These are phyloP conservation scores for Helobdella robusta DNA, from an alignment of 2,888 invertebrate genomes.

Conservation along the genomic window DNA sequence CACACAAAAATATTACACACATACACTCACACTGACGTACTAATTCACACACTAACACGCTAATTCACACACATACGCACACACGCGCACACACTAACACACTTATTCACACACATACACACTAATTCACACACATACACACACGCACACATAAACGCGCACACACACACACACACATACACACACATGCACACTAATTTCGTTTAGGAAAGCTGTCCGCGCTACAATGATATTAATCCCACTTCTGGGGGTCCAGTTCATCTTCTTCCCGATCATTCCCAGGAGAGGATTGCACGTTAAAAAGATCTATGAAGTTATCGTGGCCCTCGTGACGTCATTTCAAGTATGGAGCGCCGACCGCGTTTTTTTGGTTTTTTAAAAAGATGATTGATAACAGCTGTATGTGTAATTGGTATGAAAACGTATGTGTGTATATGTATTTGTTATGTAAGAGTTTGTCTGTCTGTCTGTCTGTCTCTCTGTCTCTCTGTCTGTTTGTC, in stretches of 20 bases:
- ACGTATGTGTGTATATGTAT: not conserved
- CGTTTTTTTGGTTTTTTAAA: not conserved
- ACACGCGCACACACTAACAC: too few species aligned
- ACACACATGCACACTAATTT: not conserved
- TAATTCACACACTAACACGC: too few species aligned
- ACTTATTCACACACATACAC: too few species aligned
- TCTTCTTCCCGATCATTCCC: slow-evolving; percentile 73
- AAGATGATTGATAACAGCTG: too few species aligned
- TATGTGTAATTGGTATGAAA: not conserved
- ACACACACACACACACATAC: not conserved
- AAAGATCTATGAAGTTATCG: slow-evolving; percentile 68
- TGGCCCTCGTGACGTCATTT: slow-evolving; percentile 76
- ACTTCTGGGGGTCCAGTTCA: slow-evolving; percentile 77
- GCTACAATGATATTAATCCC: slow-evolving; percentile 83
- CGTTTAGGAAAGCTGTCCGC: slow-evolving; percentile 58
- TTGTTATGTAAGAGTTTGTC: not conserved
- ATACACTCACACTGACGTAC: too few species aligned
- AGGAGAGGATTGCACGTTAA: slow-evolving; percentile 44
- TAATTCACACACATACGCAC: too few species aligned
- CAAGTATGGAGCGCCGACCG: slow-evolving; percentile 55
- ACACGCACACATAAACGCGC: too few species aligned
- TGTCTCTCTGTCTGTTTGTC: not conserved
- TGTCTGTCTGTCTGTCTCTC: not conserved
- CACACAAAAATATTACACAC: too few species aligned
- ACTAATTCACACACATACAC: too few species aligned